A percentile compares a stretch with the other conserved stretches of the same genome.
Conservation (phyloP, 2,888 invertebrate genomes). For the Tenthredo livida region DNA sequence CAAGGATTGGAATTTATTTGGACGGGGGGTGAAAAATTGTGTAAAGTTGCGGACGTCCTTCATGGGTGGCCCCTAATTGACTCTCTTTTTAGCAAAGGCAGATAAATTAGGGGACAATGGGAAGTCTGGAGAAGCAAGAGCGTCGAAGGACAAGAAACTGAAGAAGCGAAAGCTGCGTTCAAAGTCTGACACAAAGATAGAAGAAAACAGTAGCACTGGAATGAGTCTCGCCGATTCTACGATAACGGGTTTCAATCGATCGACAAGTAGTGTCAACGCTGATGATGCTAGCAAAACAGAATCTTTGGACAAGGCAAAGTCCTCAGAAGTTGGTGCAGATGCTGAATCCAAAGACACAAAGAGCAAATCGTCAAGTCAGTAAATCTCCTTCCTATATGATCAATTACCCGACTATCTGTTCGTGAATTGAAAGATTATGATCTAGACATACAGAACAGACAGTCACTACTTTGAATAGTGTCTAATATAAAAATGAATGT, state of each 20-base stretch:
- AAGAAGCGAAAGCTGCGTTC: conserved; percentile 36
- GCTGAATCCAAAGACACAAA: conserved; percentile 10
- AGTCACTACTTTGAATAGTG: background rate
- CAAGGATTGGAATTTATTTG: too few species aligned
- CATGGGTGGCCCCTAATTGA: too few species aligned
- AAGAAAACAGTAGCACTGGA: conserved; percentile 24
- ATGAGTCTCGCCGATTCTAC: conserved; percentile 37
- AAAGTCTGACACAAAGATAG: conserved; percentile 37
- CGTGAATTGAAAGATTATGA: background rate
- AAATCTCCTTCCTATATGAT: background rate
- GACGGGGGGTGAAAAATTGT: too few species aligned
- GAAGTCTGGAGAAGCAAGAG: conserved; percentile 56
- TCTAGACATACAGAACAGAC: background rate
- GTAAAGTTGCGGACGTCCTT: too few species aligned
- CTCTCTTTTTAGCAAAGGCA: conserved; percentile 58
- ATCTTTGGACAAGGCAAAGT: conserved; percentile 16
- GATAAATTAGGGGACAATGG: conserved; percentile 60
- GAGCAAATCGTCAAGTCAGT: conserved; percentile 33
- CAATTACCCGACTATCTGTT: too few species aligned
- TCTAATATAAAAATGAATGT: background rate
- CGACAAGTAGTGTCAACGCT: conserved; percentile 14
- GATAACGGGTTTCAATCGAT: background rate
- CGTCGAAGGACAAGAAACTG: conserved; percentile 50
- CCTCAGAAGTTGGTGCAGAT: background rate
- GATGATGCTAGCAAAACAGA: conserved; percentile 22